Percentiles rank a stretch among this genome's conserved stretches.
These are phyloP conservation scores for Nixonia krombeini DNA, from an alignment of 1,140 invertebrate genomes.

Conservation along the genomic window DNA sequence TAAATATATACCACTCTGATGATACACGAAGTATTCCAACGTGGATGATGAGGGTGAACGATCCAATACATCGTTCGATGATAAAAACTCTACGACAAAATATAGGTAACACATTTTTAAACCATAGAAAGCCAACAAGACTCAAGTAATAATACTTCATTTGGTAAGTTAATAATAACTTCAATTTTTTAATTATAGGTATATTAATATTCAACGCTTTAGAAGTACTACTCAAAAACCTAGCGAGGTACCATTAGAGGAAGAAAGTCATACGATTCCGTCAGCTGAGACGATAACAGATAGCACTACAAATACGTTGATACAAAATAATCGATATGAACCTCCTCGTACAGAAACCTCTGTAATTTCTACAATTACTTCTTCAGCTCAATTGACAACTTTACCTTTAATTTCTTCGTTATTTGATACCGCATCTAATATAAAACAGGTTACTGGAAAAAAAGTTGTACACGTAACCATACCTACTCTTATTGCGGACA, in stretches of 20 bases:
- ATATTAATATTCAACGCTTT: slow-evolving; percentile 68
- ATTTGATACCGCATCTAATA: slow-evolving; percentile 22
- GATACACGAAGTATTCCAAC: slow-evolving; percentile 12
- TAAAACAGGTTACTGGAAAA: slow-evolving; percentile 20
- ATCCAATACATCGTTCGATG: slow-evolving; percentile 11
- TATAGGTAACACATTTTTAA: slow-evolving; percentile 45
- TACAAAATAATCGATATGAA: slow-evolving; percentile 9
- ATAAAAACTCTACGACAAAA: slow-evolving; percentile 47
- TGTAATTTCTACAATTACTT: slow-evolving; percentile 20
- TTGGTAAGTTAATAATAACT: no score
- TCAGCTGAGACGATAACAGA: slow-evolving; percentile 4
- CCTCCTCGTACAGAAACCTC: slow-evolving; percentile 46
- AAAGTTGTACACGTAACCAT: slow-evolving; percentile 7
- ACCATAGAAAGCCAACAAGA: no score
- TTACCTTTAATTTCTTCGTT: slow-evolving; percentile 23
- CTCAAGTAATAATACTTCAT: no score
- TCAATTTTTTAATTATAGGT: slow-evolving; percentile 53
- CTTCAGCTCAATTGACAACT: slow-evolving; percentile 27
- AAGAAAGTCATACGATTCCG: slow-evolving; percentile 1
- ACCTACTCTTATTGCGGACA: slow-evolving; percentile 33
- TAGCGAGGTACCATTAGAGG: slow-evolving; percentile 9
- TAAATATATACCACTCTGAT: slow-evolving; percentile 15
- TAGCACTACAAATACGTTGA: slow-evolving; percentile 7
- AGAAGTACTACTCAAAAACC: slow-evolving; percentile 61
- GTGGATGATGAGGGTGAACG: slow-evolving; percentile 29